A percentile compares a stretch with the other conserved stretches of the same genome.
Evolutionary conservation across 2,797 vertebrate species (phyloP).

Genomic region (Melanotaenia maccullochi): DNA sequence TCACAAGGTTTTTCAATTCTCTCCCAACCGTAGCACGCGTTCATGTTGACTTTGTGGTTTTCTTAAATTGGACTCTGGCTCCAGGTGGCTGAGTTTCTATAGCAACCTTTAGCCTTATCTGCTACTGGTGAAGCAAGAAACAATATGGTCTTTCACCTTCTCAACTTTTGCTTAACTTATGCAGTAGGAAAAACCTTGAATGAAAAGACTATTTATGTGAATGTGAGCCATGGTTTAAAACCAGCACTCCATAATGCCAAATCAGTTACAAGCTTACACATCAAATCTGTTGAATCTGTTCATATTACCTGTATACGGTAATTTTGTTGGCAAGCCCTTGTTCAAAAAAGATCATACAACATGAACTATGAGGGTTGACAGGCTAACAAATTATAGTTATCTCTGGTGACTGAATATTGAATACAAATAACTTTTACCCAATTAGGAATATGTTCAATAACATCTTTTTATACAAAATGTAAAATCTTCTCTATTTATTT

Average conservation of each 20-base stretch:
- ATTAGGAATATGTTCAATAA: not conserved
- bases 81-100: conserved; percentile 90
- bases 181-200: conserved; percentile 30
- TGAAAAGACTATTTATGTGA: conserved; percentile 59
- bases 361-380: not conserved
- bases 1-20: conserved; percentile 86
- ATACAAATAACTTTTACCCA: not conserved
- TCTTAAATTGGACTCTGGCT: conserved; percentile 95
- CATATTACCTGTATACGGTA: not conserved
- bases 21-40: conserved; percentile 85
- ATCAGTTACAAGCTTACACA: not conserved
- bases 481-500: not conserved
- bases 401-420: not conserved
- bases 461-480: not conserved
- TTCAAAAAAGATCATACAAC: not conserved
- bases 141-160: conserved; percentile 92
- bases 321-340: not conserved
- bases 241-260: conserved; percentile 17
- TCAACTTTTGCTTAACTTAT: conserved; percentile 62
- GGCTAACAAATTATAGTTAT: not conserved
- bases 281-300: not conserved
- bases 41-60: conserved; percentile 97
- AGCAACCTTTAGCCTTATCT: conserved; percentile 93
- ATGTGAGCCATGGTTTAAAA: conserved; percentile 21
- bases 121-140: conserved; percentile 85